Conservation (phyloP, 2,888 invertebrate species). For the Nectonema munidae region DNA sequence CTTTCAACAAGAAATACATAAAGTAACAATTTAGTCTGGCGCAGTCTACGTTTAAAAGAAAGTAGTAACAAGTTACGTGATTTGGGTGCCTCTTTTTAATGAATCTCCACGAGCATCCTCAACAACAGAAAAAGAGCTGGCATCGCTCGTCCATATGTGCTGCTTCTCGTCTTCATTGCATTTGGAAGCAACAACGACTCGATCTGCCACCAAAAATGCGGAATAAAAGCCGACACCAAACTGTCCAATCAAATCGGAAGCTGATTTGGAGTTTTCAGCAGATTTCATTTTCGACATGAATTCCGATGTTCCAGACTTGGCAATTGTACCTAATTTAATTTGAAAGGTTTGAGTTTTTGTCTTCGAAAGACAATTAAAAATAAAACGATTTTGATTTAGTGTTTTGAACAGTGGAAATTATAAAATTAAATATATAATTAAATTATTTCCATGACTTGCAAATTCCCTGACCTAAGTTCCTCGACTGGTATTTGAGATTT, state of each 20-base stretch:
- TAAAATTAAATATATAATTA: too few relatives aligned
- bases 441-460: too few relatives aligned
- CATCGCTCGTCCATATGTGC: conserved; percentile 92
- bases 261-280: background rate
- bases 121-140: conserved; percentile 48
- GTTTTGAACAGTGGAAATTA: too few relatives aligned
- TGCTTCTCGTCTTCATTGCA: conserved; percentile 56
- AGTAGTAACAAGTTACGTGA: conserved; percentile 29
- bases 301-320: conserved; percentile 29
- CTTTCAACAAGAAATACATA: background rate
- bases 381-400: too few relatives aligned
- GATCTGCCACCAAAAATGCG: conserved; percentile 74
- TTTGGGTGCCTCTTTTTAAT: conserved; percentile 52
- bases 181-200: conserved; percentile 60
- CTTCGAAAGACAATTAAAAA: too few relatives aligned
- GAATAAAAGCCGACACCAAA: conserved; percentile 99
- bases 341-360: background rate
- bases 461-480: too few relatives aligned
- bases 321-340: conserved; percentile 6
- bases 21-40: background rate
- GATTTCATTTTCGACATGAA: conserved; percentile 55
- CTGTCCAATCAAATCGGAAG: conserved; percentile 56
- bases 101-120: conserved; percentile 76
- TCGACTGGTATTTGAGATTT: too few relatives aligned
- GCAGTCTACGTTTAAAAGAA: background rate